Base-by-base conservation (phyloP, 2,113 vertebrate species). In the Pelvicachromis taeniatus region DNA sequence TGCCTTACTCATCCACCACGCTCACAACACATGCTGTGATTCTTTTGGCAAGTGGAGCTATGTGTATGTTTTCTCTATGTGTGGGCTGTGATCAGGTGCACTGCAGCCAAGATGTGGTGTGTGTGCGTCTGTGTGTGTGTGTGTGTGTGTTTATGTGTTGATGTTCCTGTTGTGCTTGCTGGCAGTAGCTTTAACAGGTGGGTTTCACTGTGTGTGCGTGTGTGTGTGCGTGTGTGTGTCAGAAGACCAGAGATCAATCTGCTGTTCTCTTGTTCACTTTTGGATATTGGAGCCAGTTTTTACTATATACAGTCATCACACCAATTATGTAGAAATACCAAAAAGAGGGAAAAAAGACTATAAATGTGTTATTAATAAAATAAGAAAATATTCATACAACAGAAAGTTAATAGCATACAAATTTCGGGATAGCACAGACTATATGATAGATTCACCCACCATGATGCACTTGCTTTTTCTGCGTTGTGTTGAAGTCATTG, bases 1-100 rank as follows among this genome's bases (percentile, higher is more conserved):
- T 52, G 55, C 75, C 58, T 85, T 82, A 84, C 75, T 90, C 90
- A 80, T 85, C 85, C 79, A 33, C 42, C 8, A 16, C 33, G 45
- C 83, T 88, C 81, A 83, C 78, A 33, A 81, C 65, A 77, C 91
- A 80, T 12, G 56, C 87, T 89, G 86, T 2, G 82, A 85, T 90
- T 91, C 29, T 65, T 86, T 84, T 90, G 91, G 90, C 86, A 82
- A 83, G 83, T 68, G 42, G 50, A 77, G 54, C 78, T 56, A 23
- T 87, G 89, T 89, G 87, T 90, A 88, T 91, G 87, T 92, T 91
- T 89, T 91, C 81, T 86, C 84, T 85, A 53, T 87, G 91, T 85
- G 91, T 94, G 93, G 87, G 88, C 81, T 92, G 81, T 83, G 87
- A 91, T 90, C 89, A 91, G 90, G 80, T 92, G 59, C 78, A 80